phyloP scores from a whole-genome alignment of 1,140 invertebrate species.

The Plectrocnemia conspersa region DNA sequence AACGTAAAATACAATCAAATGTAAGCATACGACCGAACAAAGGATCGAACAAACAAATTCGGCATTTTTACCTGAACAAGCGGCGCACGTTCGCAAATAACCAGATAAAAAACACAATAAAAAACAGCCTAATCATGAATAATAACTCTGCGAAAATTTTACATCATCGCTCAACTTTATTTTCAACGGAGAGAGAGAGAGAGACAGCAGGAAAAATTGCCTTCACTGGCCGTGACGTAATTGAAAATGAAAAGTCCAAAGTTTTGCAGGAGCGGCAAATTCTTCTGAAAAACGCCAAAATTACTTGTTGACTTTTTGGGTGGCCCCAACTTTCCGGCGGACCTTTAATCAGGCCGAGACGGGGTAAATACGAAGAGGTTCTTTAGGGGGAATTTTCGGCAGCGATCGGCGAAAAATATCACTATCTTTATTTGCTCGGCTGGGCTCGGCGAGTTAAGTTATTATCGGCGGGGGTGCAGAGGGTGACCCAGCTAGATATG shows the following conservation, averaged over 20 bases:
- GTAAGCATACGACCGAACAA: too few species aligned
- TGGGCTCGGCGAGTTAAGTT: background rate
- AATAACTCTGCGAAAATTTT: too few species aligned
- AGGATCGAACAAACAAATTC: too few species aligned
- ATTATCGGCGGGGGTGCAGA: too few species aligned
- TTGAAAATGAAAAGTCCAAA: conserved; percentile 10
- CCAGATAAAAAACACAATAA: too few species aligned
- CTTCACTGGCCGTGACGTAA: background rate
- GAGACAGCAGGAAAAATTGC: background rate
- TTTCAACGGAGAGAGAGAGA: background rate
- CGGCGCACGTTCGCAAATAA: too few species aligned
- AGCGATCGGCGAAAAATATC: too few species aligned
- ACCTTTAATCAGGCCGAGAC: conserved; percentile 6
- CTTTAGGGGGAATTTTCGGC: background rate
- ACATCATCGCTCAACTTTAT: background rate
- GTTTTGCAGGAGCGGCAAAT: background rate
- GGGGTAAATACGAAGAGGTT: conserved; percentile 5
- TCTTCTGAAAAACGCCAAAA: conserved; percentile 2
- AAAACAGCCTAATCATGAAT: too few species aligned
- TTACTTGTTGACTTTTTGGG: conserved; percentile 3
- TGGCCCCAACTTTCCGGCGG: conserved; percentile 6
- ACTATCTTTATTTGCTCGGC: conserved; percentile 7
- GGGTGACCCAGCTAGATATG: background rate
- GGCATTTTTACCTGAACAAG: too few species aligned
- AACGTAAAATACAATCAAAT: too few species aligned